Conservation (phyloP, 2,797 vertebrate genomes). For the Bradypodion pumilum region DNA sequence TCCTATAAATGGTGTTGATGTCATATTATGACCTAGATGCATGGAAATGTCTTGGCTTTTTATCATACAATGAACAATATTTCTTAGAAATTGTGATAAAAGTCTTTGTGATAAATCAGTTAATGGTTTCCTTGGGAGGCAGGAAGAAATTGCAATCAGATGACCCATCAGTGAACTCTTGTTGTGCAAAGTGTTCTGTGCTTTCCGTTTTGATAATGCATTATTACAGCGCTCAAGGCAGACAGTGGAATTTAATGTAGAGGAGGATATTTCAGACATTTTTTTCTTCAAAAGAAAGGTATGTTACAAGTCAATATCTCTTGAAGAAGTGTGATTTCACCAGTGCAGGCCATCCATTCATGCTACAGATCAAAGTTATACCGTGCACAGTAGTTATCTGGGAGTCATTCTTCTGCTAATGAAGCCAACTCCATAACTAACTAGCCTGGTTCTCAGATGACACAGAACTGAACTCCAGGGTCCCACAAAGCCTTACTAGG, state of each 20-base stretch:
- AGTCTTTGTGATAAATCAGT: constrained; percentile 26
- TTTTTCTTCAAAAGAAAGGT: not conserved
- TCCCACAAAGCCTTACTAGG: too few species aligned
- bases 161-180: constrained; percentile 40
- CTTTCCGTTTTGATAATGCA: constrained; percentile 35
- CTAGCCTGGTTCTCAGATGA: too few species aligned
- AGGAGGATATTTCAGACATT: not conserved
- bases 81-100: constrained; percentile 46
- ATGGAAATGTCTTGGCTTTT: not conserved
- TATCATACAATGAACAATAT: constrained; percentile 9
- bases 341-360: too few species aligned
- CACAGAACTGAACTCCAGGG: too few species aligned
- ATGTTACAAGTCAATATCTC: not conserved
- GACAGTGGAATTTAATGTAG: not conserved
- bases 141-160: constrained; percentile 18
- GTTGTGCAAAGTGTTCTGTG: constrained; percentile 31
- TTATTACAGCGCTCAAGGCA: not conserved
- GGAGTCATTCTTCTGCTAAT: too few species aligned
- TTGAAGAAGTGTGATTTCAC: too few species aligned
- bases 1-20: not conserved
- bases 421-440: too few species aligned
- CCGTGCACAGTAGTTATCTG: too few species aligned
- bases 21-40: not conserved
- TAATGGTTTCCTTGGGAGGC: constrained; percentile 18
- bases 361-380: too few species aligned